Base-by-base conservation (phyloP, 92 coral and sea anemone species). In the Plumapathes pennacea region DNA sequence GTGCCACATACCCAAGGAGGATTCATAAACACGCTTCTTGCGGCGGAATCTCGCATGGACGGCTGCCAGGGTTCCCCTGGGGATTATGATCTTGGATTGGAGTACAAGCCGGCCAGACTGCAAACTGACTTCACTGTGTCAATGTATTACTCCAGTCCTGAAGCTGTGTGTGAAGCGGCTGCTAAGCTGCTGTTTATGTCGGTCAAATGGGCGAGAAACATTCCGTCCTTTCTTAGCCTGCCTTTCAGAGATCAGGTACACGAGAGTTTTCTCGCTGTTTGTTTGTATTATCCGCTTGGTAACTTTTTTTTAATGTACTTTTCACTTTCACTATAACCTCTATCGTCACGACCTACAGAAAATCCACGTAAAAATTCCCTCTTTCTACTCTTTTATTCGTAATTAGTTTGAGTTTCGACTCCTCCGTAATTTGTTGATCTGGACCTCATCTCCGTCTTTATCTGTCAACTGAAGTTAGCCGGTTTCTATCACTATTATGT, bases 121-220 rank as follows among this genome's bases (percentile, higher is more conserved):
- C 95, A 87, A 77, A 59, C 89, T 0, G 95, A 87, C 7, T 20
- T 87, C 11, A 82, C 89, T 1, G 82, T 87, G 10, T 75, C 95
- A 0, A 72, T 87, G 89, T 87, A 83, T 32, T 87, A 87, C 49
- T 87, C 95, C 22, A 72, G 76, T 59, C 89, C 95, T 0, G 95
- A 87, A 32, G 61, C 95, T 4, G 85, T 87, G 43, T 92, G 98
- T 61, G 98, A 89, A 42, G 89, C 99, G 0, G 99, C 99, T 2
- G 99, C 99, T 5, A 86, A 90, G 69, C 72, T 94, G 31, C 46
- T 94, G 39, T 94, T 94, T 49, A 94, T 94, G 96, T 85, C 99
- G 2, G 99, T 94, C 5, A 80, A 90, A 54, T 94, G 99, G 99
- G 99, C 99, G 12, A 73, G 99, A 23, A 94, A 94, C 19, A 94